A percentile compares a stretch with the other conserved stretches of the same genome.
Evolutionary conservation across 2,797 vertebrate genomes (phyloP).

Genomic region (Pachyuromys duprasi): DNA sequence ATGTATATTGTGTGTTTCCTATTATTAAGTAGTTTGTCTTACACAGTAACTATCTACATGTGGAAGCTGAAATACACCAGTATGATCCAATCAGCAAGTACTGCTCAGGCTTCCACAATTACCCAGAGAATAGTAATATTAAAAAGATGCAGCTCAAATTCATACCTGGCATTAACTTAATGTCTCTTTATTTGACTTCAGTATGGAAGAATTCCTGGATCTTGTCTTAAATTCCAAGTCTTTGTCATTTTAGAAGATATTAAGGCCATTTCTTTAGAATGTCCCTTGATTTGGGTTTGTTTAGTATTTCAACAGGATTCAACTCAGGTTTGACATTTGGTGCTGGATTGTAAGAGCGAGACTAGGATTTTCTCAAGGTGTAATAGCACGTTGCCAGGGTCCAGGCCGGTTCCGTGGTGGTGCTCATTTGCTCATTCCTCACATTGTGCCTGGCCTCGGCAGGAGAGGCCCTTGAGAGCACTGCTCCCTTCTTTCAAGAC

Average conservation of each 20-base stretch:
- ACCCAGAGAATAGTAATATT: background rate
- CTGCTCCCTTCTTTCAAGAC: background rate
- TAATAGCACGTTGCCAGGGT: background rate
- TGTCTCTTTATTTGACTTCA: background rate
- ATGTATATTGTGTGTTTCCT: background rate
- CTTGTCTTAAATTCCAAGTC: conserved; percentile 4
- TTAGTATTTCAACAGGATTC: background rate
- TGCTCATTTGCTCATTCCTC: too few relatives aligned
- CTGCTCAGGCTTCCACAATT: background rate
- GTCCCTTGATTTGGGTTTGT: background rate
- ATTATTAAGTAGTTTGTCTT: background rate
- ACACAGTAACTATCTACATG: background rate
- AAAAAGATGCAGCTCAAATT: background rate
- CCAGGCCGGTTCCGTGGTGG: background rate
- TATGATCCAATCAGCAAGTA: background rate
- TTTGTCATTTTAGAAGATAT: background rate
- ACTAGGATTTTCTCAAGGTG: background rate
- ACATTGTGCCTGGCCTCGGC: too few relatives aligned
- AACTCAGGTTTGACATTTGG: background rate
- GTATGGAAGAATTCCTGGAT: background rate
- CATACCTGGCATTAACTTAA: background rate
- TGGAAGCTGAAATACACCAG: background rate
- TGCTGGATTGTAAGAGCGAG: background rate
- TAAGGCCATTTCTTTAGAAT: background rate
- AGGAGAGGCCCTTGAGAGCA: background rate